Base-by-base conservation (phyloP, 1,140 invertebrate genomes). In the Cotesia chilonis region DNA sequence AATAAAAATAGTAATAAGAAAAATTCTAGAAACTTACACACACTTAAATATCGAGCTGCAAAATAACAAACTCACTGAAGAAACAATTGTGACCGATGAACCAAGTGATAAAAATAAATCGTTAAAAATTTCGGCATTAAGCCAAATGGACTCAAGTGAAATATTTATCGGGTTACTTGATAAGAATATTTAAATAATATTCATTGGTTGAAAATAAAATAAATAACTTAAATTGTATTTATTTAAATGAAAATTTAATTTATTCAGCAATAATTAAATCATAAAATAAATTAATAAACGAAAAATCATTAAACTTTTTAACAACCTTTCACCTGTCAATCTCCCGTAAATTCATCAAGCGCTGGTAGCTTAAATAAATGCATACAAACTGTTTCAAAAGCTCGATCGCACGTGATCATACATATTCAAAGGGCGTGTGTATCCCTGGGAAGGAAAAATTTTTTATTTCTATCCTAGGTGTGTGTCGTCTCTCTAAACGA, bases 51-150 rank as follows among this genome's bases (percentile, higher is more conserved):
- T 9, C 5, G 12, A 14, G n/a, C 54, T 51, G 47, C 28, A 28
- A 47, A 52, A 60, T 64, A 55, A 54, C 67, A 63, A 68, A 14
- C 37, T 35, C 38, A 3, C 51, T 69, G 63, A 70, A 68, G 61
- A 35, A 70, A 73, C 70, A 59, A 72, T 70, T 54, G 60, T 64
- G 74, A 75, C 71, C 76, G 76, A 78, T 80, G 76, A 75, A 77
- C 76, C 65, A 70, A 70, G 74, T 75, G 80, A 82, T 80, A 80
- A 81, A 83, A 83, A 83, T 83, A 83, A 77, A 80, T 77, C 41
- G 59, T 75, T 81, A 54, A 81, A 82, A 80, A 80, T 82, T 75
- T 83, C 79, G 81, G 81, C 81, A 74, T 57, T 7, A 28, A 64
- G 80, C 80, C 80, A 82, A 79, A 70, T 74, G 70, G 76, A 77